phyloP scores from a whole-genome alignment of 2,113 vertebrate species.

The Piaya cayana region DNA sequence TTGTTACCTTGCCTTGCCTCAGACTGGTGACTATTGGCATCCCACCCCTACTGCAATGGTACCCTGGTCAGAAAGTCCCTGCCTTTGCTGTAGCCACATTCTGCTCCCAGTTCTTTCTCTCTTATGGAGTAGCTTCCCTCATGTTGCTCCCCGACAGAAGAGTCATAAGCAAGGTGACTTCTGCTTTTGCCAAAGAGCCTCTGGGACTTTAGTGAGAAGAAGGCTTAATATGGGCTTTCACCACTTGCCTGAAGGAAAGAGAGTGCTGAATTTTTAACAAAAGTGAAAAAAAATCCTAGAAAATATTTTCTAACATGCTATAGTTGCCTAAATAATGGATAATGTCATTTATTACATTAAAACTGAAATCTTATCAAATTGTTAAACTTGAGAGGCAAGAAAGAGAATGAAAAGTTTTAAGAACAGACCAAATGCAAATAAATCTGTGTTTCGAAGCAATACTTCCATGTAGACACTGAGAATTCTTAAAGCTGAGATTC shows the following conservation, averaged over 20 bases:
- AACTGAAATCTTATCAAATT: background rate
- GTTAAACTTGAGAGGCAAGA: background rate
- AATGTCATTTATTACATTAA: background rate
- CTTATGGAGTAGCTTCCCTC: background rate
- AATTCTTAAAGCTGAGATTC: background rate
- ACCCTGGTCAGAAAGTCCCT: background rate
- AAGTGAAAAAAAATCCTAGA: background rate
- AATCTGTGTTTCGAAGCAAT: background rate
- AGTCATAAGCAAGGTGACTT: background rate
- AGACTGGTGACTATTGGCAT: background rate
- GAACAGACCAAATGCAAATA: background rate
- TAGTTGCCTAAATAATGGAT: background rate
- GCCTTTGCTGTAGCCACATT: background rate
- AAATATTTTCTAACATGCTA: background rate
- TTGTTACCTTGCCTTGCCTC: background rate
- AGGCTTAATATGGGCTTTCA: background rate
- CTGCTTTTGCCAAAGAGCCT: background rate
- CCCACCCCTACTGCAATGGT: background rate
- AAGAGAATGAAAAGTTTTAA: background rate
- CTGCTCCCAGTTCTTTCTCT: background rate
- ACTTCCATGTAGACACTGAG: background rate
- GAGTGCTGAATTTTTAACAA: background rate
- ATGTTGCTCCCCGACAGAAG: background rate
- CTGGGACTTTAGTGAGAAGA: background rate
- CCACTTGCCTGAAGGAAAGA: background rate